phyloP scores from a whole-genome alignment of 2,888 invertebrate genomes.

The Zele albiditarsus region DNA sequence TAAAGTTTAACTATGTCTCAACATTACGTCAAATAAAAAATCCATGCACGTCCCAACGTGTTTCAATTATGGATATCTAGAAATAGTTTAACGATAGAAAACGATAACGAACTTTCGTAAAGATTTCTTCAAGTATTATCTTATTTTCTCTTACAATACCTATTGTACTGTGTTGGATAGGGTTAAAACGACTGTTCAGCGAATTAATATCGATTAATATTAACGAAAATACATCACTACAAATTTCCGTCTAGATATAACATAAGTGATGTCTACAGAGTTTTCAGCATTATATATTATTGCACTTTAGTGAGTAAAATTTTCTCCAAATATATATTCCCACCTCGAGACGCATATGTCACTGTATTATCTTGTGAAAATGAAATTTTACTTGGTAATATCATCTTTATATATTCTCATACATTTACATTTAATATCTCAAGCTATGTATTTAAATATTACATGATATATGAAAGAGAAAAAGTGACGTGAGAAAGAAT shows the following conservation, averaged over 20 bases:
- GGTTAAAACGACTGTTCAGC: no score
- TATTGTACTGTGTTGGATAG: no score
- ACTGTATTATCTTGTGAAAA: neutral
- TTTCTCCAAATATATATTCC: neutral
- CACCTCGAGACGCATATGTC: neutral
- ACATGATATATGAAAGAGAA: neutral
- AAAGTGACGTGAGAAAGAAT: neutral
- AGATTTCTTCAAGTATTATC: no score
- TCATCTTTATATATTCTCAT: neutral
- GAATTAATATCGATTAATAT: no score
- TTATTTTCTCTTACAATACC: no score
- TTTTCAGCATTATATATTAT: neutral
- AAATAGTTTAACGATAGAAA: no score
- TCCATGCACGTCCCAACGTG: no score
- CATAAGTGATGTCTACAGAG: no score
- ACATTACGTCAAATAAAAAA: no score
- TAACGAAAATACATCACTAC: neutral
- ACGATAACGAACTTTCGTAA: no score
- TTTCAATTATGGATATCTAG: no score
- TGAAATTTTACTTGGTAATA: slow-evolving; percentile 4
- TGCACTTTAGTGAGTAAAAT: neutral
- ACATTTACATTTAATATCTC: neutral
- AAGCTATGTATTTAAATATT: neutral
- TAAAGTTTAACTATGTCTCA: no score
- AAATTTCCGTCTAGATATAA: neutral